Percentiles rank a stretch among this genome's conserved stretches.
These are phyloP conservation scores for Galeopterus variegatus DNA, from an alignment of 2,113 vertebrate species.

Conservation along the genomic window DNA sequence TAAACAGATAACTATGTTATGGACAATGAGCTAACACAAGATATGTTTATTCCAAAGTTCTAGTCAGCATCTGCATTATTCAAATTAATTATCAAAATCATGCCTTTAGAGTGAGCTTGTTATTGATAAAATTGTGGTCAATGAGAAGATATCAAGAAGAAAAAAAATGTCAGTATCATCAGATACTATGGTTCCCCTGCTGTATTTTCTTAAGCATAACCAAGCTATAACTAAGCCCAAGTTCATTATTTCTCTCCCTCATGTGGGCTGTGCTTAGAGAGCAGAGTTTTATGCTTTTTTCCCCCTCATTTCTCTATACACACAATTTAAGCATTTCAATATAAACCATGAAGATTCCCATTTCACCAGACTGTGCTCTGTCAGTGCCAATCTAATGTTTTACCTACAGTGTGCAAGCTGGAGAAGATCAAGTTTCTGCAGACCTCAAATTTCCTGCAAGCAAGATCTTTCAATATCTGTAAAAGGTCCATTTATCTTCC, in stretches of 20 bases:
- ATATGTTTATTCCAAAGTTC: not conserved
- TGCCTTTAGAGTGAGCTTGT: not conserved
- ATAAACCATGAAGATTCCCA: constrained; percentile 46
- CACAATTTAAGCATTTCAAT: constrained; percentile 59
- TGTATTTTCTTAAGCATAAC: constrained; percentile 42
- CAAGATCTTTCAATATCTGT: constrained; percentile 36
- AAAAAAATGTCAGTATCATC: not conserved
- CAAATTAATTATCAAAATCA: not conserved
- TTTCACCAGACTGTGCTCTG: constrained; percentile 22
- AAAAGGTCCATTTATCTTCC: constrained; percentile 61
- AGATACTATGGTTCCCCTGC: not conserved
- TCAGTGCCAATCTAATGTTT: constrained; percentile 52
- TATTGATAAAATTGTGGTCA: not conserved
- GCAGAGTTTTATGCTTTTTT: constrained; percentile 13
- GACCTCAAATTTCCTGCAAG: constrained; percentile 57
- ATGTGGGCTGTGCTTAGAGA: not conserved
- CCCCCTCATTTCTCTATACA: constrained; percentile 43
- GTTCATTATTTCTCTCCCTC: not conserved
- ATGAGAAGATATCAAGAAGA: not conserved
- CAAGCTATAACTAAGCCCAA: not conserved
- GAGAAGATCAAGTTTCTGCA: constrained; percentile 25
- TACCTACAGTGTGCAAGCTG: not conserved
- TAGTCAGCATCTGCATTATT: not conserved
- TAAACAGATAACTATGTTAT: not conserved
- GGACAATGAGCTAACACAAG: not conserved